These are phyloP conservation scores for Chloroceryle aenea DNA, from an alignment of 2,113 vertebrate genomes.

Conservation along the genomic window DNA sequence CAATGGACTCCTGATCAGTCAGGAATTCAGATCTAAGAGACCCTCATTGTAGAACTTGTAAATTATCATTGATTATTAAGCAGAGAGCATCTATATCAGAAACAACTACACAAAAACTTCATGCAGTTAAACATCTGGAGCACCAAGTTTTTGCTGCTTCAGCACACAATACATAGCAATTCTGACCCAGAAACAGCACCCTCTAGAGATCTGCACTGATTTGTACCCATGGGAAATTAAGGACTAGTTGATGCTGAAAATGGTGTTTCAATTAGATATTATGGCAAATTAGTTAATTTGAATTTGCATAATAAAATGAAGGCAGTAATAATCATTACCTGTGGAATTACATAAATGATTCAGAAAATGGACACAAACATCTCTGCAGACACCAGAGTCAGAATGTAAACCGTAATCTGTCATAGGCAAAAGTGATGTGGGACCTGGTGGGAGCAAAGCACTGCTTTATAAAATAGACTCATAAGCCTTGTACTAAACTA, in stretches of 20 bases:
- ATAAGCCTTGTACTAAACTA: not conserved
- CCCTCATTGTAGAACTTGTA: not conserved
- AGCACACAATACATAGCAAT: not conserved
- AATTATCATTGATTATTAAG: not conserved
- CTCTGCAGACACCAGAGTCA: not conserved
- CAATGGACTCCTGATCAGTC: not conserved
- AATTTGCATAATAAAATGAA: not conserved
- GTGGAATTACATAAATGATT: not conserved
- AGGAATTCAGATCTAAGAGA: not conserved
- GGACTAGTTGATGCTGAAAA: not conserved
- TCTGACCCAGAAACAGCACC: slow-evolving; percentile 36
- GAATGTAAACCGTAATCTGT: not conserved
- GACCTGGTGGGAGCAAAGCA: not conserved
- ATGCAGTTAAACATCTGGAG: not conserved
- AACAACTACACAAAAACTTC: not conserved
- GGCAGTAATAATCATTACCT: not conserved
- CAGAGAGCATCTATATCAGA: not conserved
- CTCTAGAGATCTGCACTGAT: slow-evolving; percentile 38
- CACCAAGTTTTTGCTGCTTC: not conserved
- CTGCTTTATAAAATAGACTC: not conserved
- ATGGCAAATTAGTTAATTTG: not conserved
- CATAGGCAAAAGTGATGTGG: not conserved
- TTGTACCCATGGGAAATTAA: not conserved
- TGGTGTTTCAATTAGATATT: not conserved
- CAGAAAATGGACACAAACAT: not conserved